phyloP scores from a whole-genome alignment of 2,888 invertebrate species.

The Scaeva pyrastri region DNA sequence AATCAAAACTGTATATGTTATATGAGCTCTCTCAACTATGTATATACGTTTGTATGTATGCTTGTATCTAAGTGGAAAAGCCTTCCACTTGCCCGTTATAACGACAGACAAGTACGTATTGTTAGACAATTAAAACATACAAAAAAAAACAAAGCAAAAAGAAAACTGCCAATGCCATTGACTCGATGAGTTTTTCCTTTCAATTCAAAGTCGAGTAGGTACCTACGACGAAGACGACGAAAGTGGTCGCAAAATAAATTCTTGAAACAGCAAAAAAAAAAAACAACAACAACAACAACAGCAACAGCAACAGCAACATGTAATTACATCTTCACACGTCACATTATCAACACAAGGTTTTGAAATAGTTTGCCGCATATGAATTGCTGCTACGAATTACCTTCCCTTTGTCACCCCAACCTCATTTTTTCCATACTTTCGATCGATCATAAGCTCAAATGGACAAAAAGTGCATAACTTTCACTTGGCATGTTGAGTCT shows the following conservation, averaged over 20 bases:
- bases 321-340: constrained; percentile 50
- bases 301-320: neutral
- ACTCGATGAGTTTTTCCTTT: constrained; percentile 68
- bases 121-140: constrained; percentile 28
- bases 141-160: constrained; percentile 1
- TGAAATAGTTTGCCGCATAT: constrained; percentile 25
- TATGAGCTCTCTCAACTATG: constrained; percentile 44
- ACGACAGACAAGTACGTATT: constrained; percentile 49
- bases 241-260: constrained; percentile 38
- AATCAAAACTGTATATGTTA: constrained; percentile 49
- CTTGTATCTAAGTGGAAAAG: constrained; percentile 58
- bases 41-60: neutral
- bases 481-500: constrained; percentile 62
- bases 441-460: constrained; percentile 32
- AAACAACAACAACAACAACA: neutral
- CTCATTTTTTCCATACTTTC: constrained; percentile 30
- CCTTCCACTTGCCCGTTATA: constrained; percentile 65
- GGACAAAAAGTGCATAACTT: constrained; percentile 50
- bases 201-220: constrained; percentile 61
- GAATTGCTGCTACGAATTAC: neutral
- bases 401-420: neutral
- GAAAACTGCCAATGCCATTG: constrained; percentile 57
- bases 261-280: constrained; percentile 34
- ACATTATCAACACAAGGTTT: constrained; percentile 31
- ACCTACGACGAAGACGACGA: neutral